Conservation (phyloP, 2,113 vertebrate species). For the Acrocephalus arundinaceus region DNA sequence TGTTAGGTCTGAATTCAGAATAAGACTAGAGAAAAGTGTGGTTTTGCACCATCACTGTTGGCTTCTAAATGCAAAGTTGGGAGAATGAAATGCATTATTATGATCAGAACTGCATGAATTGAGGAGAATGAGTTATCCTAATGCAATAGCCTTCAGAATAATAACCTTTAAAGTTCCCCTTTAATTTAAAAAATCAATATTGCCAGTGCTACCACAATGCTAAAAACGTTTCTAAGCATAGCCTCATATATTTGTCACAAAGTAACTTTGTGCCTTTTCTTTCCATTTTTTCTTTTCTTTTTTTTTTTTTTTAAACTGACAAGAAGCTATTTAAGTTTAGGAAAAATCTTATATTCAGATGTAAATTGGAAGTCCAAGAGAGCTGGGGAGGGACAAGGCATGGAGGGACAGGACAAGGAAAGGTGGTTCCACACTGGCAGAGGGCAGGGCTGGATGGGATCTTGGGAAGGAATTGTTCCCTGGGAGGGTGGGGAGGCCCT, state of each 20-base stretch:
- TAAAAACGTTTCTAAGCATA: background rate
- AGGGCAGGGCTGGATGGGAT: rapidly evolving
- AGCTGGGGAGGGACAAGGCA: background rate
- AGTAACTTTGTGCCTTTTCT: background rate
- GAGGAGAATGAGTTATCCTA: background rate
- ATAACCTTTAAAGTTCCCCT: background rate
- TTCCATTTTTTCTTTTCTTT: no score
- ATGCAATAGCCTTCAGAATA: background rate
- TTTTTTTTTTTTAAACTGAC: background rate
- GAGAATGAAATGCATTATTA: background rate
- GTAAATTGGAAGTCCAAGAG: background rate
- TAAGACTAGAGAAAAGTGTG: background rate
- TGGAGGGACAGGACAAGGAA: background rate
- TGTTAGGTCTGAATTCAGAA: background rate
- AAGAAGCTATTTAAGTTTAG: background rate
- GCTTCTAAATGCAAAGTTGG: rapidly evolving
- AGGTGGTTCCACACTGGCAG: background rate
- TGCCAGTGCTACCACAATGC: background rate
- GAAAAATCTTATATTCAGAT: background rate
- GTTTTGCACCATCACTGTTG: background rate
- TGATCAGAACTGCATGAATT: background rate
- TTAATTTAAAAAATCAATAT: background rate
- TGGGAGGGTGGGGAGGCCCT: background rate
- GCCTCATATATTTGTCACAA: background rate
- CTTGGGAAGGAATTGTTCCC: background rate